Conservation (phyloP, 2,797 vertebrate species). For the Syndactyla subalaris region DNA sequence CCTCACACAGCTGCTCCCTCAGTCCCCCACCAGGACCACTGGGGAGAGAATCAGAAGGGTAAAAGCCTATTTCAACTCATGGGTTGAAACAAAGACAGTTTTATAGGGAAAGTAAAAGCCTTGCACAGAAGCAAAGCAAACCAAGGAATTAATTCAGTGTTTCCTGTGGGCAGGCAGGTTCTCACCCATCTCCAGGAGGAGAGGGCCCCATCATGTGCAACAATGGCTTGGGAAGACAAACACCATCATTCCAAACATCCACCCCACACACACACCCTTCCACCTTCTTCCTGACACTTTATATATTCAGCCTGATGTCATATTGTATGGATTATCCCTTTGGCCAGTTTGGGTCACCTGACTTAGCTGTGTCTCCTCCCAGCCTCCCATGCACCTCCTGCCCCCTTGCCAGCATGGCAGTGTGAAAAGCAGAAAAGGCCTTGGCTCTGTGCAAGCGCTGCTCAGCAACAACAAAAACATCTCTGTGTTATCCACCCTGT, state of each 20-base stretch:
- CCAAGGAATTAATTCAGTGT: not conserved
- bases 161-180: not conserved
- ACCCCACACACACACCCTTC: not conserved
- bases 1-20: not conserved
- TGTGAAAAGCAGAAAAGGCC: not conserved
- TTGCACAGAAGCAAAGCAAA: not conserved
- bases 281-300: not conserved
- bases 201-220: no score
- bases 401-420: accelerated
- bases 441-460: not conserved
- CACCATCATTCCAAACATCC: accelerated
- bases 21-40: no score
- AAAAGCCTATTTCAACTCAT: not conserved
- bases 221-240: not conserved
- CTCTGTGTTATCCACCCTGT: not conserved
- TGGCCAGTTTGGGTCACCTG: not conserved
- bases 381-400: accelerated
- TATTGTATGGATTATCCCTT: not conserved
- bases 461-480: not conserved
- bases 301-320: accelerated
- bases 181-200: not conserved
- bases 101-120: not conserved
- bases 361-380: accelerated
- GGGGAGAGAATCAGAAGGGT: not conserved
- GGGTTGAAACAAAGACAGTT: not conserved